Evolutionary conservation across 64 coral and sea anemone species (phyloP).

Genomic region (Dendrophyllia cribrosa): DNA sequence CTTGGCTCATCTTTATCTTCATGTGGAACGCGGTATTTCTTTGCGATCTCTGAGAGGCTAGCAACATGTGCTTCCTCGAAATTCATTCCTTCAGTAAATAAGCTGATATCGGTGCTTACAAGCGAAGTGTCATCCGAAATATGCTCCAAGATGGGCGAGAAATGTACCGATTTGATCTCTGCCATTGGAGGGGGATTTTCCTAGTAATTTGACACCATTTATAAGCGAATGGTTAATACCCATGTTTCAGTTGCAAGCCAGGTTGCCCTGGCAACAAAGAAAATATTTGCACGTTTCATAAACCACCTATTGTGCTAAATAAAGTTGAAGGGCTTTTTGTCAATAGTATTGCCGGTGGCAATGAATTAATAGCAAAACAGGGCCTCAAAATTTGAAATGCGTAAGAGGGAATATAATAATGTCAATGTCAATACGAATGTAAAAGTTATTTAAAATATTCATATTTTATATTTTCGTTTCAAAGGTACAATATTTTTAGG

Average conservation of each 20-base stretch:
- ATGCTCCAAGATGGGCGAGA: neutral
- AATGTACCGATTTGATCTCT: slow-evolving; percentile 26
- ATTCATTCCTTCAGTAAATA: neutral
- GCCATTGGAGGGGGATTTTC: neutral
- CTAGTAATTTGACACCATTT: neutral
- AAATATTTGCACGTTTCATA: neutral
- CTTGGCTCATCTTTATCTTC: neutral
- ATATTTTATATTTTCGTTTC: too few species aligned
- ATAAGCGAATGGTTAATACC: neutral
- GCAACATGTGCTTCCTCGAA: neutral
- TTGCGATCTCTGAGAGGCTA: neutral
- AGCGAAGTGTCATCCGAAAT: neutral
- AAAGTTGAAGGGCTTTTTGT: neutral
- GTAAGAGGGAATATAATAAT: too few species aligned
- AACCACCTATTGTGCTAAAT: neutral
- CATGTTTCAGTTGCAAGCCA: neutral
- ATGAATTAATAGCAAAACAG: neutral
- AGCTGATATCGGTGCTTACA: neutral
- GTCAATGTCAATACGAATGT: too few species aligned
- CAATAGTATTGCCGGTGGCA: slow-evolving; percentile 10
- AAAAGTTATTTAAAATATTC: too few species aligned
- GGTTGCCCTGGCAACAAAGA: neutral
- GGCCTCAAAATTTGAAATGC: too few species aligned
- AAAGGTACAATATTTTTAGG: too few species aligned
- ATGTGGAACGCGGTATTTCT: neutral